phyloP scores from a whole-genome alignment of 2,113 vertebrate species.

The Ctenomys sociabilis region DNA sequence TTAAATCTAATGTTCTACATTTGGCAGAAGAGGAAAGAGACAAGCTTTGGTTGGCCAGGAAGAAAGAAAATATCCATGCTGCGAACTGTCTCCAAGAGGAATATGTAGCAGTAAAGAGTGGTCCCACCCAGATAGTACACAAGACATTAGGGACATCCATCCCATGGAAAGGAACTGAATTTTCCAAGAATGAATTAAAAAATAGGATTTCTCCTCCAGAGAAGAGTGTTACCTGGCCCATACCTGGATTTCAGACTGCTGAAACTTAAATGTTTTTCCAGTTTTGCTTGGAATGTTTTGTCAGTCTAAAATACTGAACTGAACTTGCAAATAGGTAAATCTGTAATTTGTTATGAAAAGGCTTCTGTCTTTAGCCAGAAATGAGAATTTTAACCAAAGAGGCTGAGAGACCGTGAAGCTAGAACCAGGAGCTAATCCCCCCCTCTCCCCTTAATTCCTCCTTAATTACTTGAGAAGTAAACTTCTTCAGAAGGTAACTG shows the following conservation, averaged over 20 bases:
- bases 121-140: not conserved
- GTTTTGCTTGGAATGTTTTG: not conserved
- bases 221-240: not conserved
- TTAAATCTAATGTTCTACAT: not conserved
- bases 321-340: not conserved
- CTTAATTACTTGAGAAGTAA: not conserved
- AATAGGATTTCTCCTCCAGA: not conserved
- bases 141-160: not conserved
- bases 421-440: not conserved
- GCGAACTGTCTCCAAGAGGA: not conserved
- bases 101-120: not conserved
- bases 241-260: not conserved
- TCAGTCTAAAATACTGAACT: not conserved
- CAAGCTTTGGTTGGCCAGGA: not conserved
- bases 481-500: not conserved
- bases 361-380: not conserved
- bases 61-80: not conserved
- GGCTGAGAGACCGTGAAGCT: not conserved
- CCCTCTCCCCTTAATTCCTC: not conserved
- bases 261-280: not conserved
- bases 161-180: not conserved
- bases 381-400: not conserved
- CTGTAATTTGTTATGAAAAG: not conserved
- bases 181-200: not conserved
- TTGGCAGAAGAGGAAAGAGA: not conserved